These are phyloP conservation scores for Syrista parreyssii DNA, from an alignment of 2,888 invertebrate species.

Conservation along the genomic window DNA sequence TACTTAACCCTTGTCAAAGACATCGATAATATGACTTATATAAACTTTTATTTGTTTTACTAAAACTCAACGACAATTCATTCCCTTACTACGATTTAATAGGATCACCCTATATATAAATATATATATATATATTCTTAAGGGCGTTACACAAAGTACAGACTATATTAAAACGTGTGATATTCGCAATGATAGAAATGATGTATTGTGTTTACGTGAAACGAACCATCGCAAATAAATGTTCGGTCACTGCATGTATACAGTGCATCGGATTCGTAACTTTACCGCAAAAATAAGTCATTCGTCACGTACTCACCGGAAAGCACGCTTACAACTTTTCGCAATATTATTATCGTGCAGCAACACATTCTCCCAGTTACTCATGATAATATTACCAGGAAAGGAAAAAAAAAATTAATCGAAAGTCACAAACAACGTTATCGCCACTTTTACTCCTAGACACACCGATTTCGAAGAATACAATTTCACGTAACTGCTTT, in stretches of 20 bases:
- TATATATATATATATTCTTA: too few species aligned
- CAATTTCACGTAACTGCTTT: slow-evolving; percentile 32
- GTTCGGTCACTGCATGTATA: not conserved
- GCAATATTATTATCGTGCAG: not conserved
- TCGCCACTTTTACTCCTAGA: slow-evolving; percentile 30
- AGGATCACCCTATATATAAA: not conserved
- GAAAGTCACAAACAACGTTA: slow-evolving; percentile 24
- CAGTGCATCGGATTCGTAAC: not conserved
- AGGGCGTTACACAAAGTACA: not conserved
- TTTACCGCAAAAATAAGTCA: not conserved
- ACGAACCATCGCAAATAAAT: not conserved
- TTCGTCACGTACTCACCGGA: not conserved
- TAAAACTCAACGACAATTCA: not conserved
- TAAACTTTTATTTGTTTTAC: not conserved
- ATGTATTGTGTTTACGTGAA: not conserved
- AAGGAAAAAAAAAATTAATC: slow-evolving; percentile 18
- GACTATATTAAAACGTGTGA: not conserved
- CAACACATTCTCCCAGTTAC: not conserved
- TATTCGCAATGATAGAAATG: not conserved
- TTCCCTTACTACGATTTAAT: not conserved
- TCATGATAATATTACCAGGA: not conserved
- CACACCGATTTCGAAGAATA: slow-evolving; percentile 37
- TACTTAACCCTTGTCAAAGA: not conserved
- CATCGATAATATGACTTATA: not conserved
- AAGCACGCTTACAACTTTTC: not conserved